Percentiles rank a stretch among this genome's conserved stretches.
Evolutionary conservation across 2,797 vertebrate genomes (phyloP).

Genomic region (Mus caroli): DNA sequence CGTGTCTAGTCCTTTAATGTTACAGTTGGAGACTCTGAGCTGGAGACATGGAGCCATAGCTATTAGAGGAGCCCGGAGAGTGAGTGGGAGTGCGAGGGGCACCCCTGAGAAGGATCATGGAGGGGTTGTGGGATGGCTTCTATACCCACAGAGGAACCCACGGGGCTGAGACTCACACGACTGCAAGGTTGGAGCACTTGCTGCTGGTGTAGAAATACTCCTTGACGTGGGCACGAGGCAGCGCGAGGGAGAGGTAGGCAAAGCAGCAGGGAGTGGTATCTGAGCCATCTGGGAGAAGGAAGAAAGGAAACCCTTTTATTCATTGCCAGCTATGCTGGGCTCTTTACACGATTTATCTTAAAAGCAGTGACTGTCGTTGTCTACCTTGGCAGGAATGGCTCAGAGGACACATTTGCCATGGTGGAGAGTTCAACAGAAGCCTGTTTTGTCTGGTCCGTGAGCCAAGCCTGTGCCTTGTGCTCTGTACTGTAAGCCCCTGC

Average conservation of each 20-base stretch:
- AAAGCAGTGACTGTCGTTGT: background rate
- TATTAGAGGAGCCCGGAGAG: background rate
- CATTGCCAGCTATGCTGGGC: background rate
- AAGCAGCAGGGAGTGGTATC: constrained; percentile 88
- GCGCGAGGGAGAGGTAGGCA: constrained; percentile 73
- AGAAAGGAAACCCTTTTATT: background rate
- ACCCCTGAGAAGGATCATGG: background rate
- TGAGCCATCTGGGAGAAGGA: constrained; percentile 82
- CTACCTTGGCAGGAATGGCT: constrained; percentile 22
- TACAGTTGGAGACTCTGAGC: background rate
- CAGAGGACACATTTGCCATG: background rate
- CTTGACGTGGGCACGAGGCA: constrained; percentile 85
- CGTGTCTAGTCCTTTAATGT: background rate
- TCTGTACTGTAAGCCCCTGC: background rate
- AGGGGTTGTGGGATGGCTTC: background rate
- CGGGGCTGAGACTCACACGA: constrained; percentile 84
- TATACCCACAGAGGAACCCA: background rate
- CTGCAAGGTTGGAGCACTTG: constrained; percentile 85
- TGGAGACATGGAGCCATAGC: background rate
- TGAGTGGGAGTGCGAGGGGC: background rate
- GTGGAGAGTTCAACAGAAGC: background rate
- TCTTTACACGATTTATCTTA: background rate
- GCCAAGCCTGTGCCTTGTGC: background rate
- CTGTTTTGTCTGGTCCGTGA: background rate
- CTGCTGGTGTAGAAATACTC: constrained; percentile 90